Evolutionary conservation across 2,888 invertebrate species (phyloP).

Genomic region (Cyclophora albipunctata): DNA sequence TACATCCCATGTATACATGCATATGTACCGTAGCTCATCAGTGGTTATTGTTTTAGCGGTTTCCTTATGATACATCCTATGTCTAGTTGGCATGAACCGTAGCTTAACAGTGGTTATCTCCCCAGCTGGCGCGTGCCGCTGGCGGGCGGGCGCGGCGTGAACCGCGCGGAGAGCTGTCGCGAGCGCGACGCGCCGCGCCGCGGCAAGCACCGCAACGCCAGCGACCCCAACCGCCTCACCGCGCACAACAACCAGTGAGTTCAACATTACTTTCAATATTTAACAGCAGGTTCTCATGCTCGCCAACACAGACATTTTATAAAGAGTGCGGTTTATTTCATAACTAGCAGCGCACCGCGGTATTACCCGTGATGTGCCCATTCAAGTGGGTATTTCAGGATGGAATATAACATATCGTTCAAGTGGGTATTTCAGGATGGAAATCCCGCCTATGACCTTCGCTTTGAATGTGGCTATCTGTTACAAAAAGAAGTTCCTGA

Average conservation of each 20-base stretch:
- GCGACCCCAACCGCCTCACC: constrained; percentile 66
- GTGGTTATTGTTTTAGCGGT: no score
- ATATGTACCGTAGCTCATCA: no score
- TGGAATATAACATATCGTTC: neutral
- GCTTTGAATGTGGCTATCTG: no score
- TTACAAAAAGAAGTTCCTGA: no score
- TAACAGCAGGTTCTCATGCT: no score
- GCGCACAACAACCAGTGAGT: constrained; percentile 64
- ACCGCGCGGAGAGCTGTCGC: constrained; percentile 67
- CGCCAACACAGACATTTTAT: neutral
- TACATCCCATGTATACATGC: no score
- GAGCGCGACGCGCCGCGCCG: constrained; percentile 65
- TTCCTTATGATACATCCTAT: no score
- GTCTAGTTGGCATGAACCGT: no score
- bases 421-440: neutral
- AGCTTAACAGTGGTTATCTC: no score
- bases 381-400: neutral
- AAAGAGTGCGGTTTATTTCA: neutral
- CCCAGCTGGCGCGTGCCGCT: constrained; percentile 38
- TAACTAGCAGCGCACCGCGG: neutral
- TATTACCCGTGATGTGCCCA: neutral
- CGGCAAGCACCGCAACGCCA: constrained; percentile 67
- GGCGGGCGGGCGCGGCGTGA: constrained; percentile 51
- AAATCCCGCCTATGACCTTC: neutral
- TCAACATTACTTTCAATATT: neutral